Evolutionary conservation across 2,113 vertebrate genomes (phyloP).

Genomic region (Indri indri): DNA sequence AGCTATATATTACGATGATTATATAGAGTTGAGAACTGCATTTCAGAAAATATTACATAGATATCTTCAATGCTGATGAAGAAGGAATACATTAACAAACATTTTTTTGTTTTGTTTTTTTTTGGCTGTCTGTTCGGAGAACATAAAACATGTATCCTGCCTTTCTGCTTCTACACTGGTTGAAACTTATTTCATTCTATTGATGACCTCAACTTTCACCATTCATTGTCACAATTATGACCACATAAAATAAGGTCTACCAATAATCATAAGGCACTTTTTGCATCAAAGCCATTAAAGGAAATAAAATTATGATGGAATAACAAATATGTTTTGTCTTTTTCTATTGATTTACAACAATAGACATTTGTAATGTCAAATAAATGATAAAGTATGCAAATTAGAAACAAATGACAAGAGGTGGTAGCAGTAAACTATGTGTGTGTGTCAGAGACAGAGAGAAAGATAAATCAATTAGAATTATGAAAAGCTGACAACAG

Average conservation of each 20-base stretch:
- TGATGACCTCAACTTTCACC: not conserved
- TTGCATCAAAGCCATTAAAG: not conserved
- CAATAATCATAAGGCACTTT: not conserved
- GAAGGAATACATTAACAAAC: not conserved
- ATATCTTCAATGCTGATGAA: not conserved
- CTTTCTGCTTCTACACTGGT: not conserved
- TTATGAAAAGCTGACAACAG: not conserved
- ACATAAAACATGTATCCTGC: not conserved
- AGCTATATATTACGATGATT: not conserved
- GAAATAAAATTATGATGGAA: not conserved
- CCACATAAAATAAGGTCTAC: not conserved
- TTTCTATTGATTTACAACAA: not conserved
- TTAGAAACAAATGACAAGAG: not conserved
- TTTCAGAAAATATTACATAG: not conserved
- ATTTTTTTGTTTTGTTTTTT: not conserved
- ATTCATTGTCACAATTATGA: not conserved
- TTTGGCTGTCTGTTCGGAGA: not conserved
- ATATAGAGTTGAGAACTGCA: not conserved
- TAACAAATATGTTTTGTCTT: not conserved
- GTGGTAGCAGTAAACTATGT: not conserved
- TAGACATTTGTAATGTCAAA: not conserved
- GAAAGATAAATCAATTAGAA: not conserved
- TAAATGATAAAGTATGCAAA: not conserved
- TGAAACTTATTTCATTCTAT: not conserved
- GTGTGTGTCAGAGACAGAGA: not conserved